phyloP scores from a whole-genome alignment of 2,113 vertebrate species.

The Dinomys branickii region DNA sequence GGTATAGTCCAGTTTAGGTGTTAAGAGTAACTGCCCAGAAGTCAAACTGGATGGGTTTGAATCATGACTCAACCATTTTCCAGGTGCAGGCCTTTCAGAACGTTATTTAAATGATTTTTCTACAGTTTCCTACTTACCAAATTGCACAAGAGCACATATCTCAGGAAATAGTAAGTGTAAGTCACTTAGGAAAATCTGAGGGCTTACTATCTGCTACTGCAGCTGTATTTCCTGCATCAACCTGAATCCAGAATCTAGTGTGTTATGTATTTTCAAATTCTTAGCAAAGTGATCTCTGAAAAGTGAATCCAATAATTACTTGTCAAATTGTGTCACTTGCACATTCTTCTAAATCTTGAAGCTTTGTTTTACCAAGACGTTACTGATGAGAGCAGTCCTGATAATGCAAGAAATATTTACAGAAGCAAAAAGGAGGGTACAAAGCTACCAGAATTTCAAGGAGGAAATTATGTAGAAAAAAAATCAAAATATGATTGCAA shows the following conservation, averaged over 20 bases:
- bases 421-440: not conserved
- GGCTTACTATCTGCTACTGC: not conserved
- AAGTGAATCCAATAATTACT: not conserved
- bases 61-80: not conserved
- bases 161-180: not conserved
- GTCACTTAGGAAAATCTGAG: not conserved
- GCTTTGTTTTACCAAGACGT: not conserved
- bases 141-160: not conserved
- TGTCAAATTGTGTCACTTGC: not conserved
- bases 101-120: not conserved
- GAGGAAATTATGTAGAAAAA: not conserved
- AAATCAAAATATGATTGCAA: not conserved
- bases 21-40: not conserved
- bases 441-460: slow-evolving; percentile 44
- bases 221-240: not conserved
- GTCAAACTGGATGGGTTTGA: not conserved
- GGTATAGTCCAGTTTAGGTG: not conserved
- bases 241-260: not conserved
- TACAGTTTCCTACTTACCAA: not conserved
- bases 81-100: not conserved
- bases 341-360: not conserved
- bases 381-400: not conserved
- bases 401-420: not conserved
- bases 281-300: not conserved
- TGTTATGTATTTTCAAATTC: not conserved